phyloP scores from a whole-genome alignment of 2,113 vertebrate genomes.

The Spilogale gracilis region DNA sequence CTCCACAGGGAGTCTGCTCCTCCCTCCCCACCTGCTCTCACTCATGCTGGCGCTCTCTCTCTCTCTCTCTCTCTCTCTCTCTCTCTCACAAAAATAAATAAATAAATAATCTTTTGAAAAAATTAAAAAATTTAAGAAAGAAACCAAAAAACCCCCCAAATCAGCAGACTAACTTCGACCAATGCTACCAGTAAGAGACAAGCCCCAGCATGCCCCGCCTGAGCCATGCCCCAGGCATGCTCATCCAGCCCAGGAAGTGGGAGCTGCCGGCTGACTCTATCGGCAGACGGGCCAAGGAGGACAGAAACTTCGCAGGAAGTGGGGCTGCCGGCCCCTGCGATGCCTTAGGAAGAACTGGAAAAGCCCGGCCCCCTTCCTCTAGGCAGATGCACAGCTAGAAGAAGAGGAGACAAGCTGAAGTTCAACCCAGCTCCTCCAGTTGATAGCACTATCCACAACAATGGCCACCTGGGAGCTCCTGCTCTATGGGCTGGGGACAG shows the following conservation, averaged over 20 bases:
- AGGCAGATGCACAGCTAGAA: neutral
- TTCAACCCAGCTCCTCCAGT: neutral
- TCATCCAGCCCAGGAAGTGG: neutral
- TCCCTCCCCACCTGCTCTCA: too few species aligned
- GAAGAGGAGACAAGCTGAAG: neutral
- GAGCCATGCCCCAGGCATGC: neutral
- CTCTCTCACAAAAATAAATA: too few species aligned
- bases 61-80: too few species aligned
- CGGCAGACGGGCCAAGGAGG: neutral
- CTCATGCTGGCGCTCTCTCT: too few species aligned
- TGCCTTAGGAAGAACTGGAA: neutral
- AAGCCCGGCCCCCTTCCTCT: neutral
- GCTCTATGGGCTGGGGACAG: neutral
- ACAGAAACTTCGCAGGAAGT: neutral
- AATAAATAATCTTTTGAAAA: too few species aligned
- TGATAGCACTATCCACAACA: neutral
- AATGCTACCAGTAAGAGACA: neutral
- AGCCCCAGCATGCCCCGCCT: accelerated
- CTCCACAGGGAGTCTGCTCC: too few species aligned
- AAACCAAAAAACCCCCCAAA: neutral
- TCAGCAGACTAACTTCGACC: neutral
- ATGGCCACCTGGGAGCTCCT: neutral
- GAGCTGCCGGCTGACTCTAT: neutral
- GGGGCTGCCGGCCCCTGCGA: neutral
- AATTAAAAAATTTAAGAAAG: too few species aligned